These are phyloP conservation scores for Metallyticus violacea DNA, from an alignment of 2,888 invertebrate genomes.

Conservation along the genomic window DNA sequence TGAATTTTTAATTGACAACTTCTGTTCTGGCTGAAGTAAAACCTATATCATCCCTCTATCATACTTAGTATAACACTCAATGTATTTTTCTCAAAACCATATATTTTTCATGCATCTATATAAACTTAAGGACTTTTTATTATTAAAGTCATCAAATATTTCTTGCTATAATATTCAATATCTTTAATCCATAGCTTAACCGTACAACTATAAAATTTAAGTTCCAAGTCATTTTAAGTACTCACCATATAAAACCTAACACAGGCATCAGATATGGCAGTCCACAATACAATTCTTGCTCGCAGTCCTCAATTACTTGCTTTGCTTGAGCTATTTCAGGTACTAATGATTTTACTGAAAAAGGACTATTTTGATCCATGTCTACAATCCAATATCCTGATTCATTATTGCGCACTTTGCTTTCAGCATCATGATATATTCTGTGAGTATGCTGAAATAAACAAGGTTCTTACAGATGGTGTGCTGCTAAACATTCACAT, in stretches of 20 bases:
- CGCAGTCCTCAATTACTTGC: slow-evolving; percentile 56
- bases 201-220: slow-evolving; percentile 12
- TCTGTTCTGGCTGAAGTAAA: too few relatives aligned
- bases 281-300: slow-evolving; percentile 68
- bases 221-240: slow-evolving; percentile 4
- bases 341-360: slow-evolving; percentile 55
- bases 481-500: too few relatives aligned
- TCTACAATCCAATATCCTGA: slow-evolving; percentile 70
- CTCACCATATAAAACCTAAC: slow-evolving; percentile 60
- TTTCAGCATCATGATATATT: slow-evolving; percentile 55
- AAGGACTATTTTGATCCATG: slow-evolving; percentile 70
- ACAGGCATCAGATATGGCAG: slow-evolving; percentile 78
- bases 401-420: slow-evolving; percentile 49
- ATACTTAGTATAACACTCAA: too few relatives aligned
- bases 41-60: too few relatives aligned
- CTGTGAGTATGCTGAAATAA: slow-evolving; percentile 59
- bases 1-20: too few relatives aligned
- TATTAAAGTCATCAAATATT: too few relatives aligned
- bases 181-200: too few relatives aligned
- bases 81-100: too few relatives aligned
- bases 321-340: slow-evolving; percentile 52
- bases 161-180: too few relatives aligned
- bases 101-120: too few relatives aligned
- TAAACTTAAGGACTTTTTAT: too few relatives aligned
- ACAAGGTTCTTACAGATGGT: too few relatives aligned